Evolutionary conservation across 92 coral and sea anemone species (phyloP), one percentile per base, ranked within the genome.

Genomic region (Porites lobata): DNA sequence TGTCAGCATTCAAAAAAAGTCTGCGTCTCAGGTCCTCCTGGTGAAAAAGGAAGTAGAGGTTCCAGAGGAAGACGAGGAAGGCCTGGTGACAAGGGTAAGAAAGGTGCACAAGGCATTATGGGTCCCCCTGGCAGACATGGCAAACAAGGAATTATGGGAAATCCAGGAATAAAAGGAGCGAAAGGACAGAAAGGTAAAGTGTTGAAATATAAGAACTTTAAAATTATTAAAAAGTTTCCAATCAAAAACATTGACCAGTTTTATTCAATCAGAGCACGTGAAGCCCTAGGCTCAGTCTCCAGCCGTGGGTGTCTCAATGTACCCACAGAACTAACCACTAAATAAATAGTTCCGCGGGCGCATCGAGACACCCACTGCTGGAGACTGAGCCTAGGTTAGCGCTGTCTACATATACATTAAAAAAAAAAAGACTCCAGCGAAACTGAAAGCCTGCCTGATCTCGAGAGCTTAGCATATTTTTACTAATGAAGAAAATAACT

Each of bases 121-220:
- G 79, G 65, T 8, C 63, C 63, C 4, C 51, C 66, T 13, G 79
- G 81, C 6, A 77, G 69, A 77, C 81, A 77, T 15, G 81, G 69
- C 57, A 76, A 76, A 51, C 81, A 77, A 61, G 81, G 81, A 1
- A 76, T 58, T 32, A 76, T 11, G 81, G 67, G 81, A 58, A 59
- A 14, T 20, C 66, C 14, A 26, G 81, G 81, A 29, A 24, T 14
- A 17, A 59, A 76, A 58, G 66, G 81, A 76, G 81, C 61, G 24
- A 59, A 77, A 26, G 69, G 81, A 14, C 69, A 77, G 7, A 61
- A 77, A 77, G 81, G 81, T 77, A 19, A 4, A 38, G 47, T 38
- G 6, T 62, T 62, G 22, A 9, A 7, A 57, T 0, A 57, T 1
- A 57, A 57, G 12, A 57, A 10, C 11, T 57, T 57, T 3, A 38